Evolutionary conservation across 2,888 invertebrate genomes (phyloP).

Genomic region (Torymus aiolomorphi): DNA sequence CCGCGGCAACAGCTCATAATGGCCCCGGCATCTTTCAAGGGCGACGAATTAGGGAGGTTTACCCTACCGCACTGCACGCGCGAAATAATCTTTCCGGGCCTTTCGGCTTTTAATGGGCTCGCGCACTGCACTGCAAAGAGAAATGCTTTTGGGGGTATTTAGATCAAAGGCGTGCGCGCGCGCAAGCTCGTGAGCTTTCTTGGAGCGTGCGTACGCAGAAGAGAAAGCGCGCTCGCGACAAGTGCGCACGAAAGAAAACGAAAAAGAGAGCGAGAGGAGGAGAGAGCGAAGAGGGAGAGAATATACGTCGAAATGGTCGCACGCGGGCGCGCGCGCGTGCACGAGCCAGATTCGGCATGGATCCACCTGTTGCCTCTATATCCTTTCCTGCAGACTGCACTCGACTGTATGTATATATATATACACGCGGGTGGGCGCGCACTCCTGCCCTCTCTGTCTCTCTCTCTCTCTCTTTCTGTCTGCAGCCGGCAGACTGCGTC

Average conservation of each 20-base stretch:
- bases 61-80: slow-evolving; percentile 20
- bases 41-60: slow-evolving; percentile 49
- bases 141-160: slow-evolving; percentile 39
- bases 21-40: not conserved
- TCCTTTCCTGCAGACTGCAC: slow-evolving; percentile 41
- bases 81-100: slow-evolving; percentile 37
- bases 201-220: slow-evolving; percentile 1
- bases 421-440: not conserved
- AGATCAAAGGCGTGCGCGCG: slow-evolving; percentile 44
- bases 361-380: slow-evolving; percentile 68
- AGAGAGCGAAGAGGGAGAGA: slow-evolving; percentile 47
- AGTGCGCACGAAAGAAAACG: slow-evolving; percentile 38
- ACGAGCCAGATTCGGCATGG: slow-evolving; percentile 63
- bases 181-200: slow-evolving; percentile 26
- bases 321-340: slow-evolving; percentile 30
- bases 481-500: not conserved
- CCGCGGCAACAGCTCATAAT: not conserved
- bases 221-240: slow-evolving; percentile 36
- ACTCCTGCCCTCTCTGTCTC: not conserved
- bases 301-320: slow-evolving; percentile 63
- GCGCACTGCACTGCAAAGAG: not conserved
- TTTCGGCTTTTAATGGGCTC: slow-evolving; percentile 29
- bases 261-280: slow-evolving; percentile 6
- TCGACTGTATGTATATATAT: slow-evolving; percentile 4
- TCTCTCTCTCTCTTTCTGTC: too few relatives aligned